Conservation (phyloP, 1,140 invertebrate species). For the Procambarus clarkii region DNA sequence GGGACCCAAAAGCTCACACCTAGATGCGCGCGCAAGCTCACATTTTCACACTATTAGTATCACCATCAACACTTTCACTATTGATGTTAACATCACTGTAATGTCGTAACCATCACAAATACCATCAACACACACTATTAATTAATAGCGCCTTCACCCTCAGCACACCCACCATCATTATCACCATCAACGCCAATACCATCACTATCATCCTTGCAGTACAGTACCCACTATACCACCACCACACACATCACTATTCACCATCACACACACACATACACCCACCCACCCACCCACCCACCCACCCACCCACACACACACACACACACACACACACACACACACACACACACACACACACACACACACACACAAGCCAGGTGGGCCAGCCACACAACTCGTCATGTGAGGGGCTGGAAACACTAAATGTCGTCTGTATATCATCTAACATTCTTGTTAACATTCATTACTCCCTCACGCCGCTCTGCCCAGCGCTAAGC, state of each 20-base stretch:
- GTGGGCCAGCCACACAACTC: slow-evolving; percentile 22
- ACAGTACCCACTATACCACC: background rate
- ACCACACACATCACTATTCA: background rate
- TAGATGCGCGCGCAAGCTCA: too few relatives aligned
- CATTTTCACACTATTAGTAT: too few relatives aligned
- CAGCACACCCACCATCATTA: too few relatives aligned
- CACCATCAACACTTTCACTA: too few relatives aligned
- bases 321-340: background rate
- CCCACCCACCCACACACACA: too few relatives aligned
- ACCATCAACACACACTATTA: too few relatives aligned
- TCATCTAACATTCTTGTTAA: slow-evolving; percentile 59
- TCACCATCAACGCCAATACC: background rate
- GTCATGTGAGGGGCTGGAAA: background rate
- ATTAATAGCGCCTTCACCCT: too few relatives aligned
- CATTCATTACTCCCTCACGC: slow-evolving; percentile 42
- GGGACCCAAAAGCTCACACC: too few relatives aligned
- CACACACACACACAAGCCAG: slow-evolving; percentile 24
- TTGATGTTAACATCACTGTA: too few relatives aligned
- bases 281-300: too few relatives aligned
- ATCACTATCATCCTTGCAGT: background rate
- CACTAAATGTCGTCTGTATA: slow-evolving; percentile 44
- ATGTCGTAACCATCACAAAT: too few relatives aligned
- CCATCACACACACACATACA: too few relatives aligned
- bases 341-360: slow-evolving; percentile 30
- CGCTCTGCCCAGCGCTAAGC: background rate